Base-by-base conservation (phyloP, 2,888 invertebrate genomes). In the Tortricodes alternella region DNA sequence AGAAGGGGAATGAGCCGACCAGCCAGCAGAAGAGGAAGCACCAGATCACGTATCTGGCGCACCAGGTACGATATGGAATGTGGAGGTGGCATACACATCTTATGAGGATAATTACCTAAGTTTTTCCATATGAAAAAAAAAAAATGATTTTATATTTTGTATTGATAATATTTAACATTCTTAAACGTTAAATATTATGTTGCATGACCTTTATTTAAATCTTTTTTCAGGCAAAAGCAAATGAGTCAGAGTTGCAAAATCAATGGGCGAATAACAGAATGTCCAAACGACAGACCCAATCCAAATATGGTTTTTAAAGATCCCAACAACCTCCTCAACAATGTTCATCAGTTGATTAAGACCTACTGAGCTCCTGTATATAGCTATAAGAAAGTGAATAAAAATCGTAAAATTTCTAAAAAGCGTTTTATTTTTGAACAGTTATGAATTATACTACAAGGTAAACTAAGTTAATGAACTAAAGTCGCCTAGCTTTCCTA, bases 31-130 rank as follows among this genome's bases (percentile, higher is more conserved):
- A 94, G 65, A 92, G 95, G 65, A 98, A 98, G 82, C 98, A 99
- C 92, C 98, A 99, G 91, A 98, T 99, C 68, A 98, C 98, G 1
- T 98, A 98, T 82, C 92, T 99, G 65, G 98, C 98, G 16, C 95
- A 95, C 80, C 94, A 94, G 92, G 94, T 94, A 23, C 13, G 35
- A 8, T n/a, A 1, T 16, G 21, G 6, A 9, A 1, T 8, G 16
- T 15, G 27, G 16, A n/a, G n/a, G n/a, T n/a, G n/a, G n/a, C n/a
- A n/a, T n/a, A n/a, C n/a, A n/a, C n/a, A n/a, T n/a, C n/a, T n/a
- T n/a, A n/a, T n/a, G n/a, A n/a, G n/a, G n/a, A n/a, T n/a, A n/a
- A n/a, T n/a, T n/a, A n/a, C n/a, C n/a, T n/a, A 24, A 23, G 15
- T 21, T 21, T 21, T 21, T 21, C 3, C 3, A 21, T 4, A 21